Percentiles rank a stretch among this genome's conserved stretches.
Evolutionary conservation across 2,888 invertebrate species (phyloP).

Genomic region (Drosophila mulleri): DNA sequence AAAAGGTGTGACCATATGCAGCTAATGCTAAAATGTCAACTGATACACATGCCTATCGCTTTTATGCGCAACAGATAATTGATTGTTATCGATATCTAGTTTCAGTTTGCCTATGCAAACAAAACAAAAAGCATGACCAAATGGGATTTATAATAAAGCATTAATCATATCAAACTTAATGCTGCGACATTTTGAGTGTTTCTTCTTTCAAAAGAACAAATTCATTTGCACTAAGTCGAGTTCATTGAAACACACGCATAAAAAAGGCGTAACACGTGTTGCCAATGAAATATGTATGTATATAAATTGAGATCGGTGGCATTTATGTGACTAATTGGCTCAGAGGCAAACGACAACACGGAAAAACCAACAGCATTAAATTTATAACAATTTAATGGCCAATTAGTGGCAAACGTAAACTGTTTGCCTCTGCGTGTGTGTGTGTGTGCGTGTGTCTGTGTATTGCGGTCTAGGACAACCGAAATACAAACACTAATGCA

Average conservation of each 20-base stretch:
- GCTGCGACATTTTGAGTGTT: not conserved
- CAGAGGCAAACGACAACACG: slow-evolving; percentile 41
- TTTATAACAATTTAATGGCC: slow-evolving; percentile 79
- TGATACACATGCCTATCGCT: not conserved
- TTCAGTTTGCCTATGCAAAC: not conserved
- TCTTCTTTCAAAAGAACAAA: not conserved
- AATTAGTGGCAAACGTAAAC: slow-evolving; percentile 76
- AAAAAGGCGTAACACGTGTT: slow-evolving; percentile 7
- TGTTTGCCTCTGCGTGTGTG: slow-evolving; percentile 1
- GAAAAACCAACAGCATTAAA: slow-evolving; percentile 71
- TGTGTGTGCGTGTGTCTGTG: not conserved
- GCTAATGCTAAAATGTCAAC: not conserved
- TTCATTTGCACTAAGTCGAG: not conserved
- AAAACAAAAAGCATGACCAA: not conserved
- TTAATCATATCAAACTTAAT: not conserved
- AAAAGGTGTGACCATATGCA: not conserved
- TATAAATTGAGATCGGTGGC: slow-evolving; percentile 29
- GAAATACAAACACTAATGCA: slow-evolving; percentile 9
- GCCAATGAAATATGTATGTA: slow-evolving; percentile 7
- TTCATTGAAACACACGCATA: slow-evolving; percentile 1
- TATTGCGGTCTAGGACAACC: slow-evolving; percentile 45
- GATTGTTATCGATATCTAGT: not conserved
- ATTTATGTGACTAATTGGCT: slow-evolving; percentile 56
- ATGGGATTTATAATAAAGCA: not conserved
- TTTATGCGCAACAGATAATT: not conserved